A percentile compares a stretch with the other conserved stretches of the same genome.
Evolutionary conservation across 2,888 invertebrate genomes (phyloP).

Genomic region (Eilema caniola): DNA sequence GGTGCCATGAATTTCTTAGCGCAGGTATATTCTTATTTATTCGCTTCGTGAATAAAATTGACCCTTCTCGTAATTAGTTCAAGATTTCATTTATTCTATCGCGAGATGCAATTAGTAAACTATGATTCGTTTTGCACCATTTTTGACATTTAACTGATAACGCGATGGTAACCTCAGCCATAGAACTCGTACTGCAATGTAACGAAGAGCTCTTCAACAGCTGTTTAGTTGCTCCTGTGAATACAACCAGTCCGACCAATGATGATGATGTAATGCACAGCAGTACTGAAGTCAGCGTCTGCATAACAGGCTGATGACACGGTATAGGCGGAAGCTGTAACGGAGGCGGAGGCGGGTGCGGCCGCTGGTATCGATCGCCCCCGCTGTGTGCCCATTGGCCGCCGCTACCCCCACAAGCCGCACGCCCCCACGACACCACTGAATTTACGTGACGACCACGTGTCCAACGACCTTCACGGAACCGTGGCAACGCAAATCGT

Average conservation of each 20-base stretch:
- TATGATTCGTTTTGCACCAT: neutral
- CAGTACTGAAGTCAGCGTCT: constrained; percentile 23
- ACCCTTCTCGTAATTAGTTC: neutral
- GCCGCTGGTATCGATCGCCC: constrained; percentile 58
- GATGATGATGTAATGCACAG: no score
- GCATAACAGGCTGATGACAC: constrained; percentile 48
- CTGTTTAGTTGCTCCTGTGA: no score
- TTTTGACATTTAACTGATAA: neutral
- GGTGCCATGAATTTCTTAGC: neutral
- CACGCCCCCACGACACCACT: constrained; percentile 58
- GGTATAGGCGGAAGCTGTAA: constrained; percentile 52
- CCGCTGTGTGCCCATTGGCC: constrained; percentile 60
- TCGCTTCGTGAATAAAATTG: neutral
- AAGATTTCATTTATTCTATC: neutral
- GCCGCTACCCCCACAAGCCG: constrained; percentile 48
- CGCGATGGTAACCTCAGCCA: neutral
- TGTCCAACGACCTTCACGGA: constrained; percentile 70
- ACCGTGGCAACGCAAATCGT: constrained; percentile 54
- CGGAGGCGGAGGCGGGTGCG: constrained; percentile 65
- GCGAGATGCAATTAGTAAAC: neutral
- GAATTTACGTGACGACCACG: constrained; percentile 69
- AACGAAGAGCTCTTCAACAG: neutral
- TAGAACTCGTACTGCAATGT: neutral
- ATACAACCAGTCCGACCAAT: no score
- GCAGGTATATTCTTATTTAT: constrained; percentile 10